phyloP scores from a whole-genome alignment of 1,140 invertebrate genomes.

The Drosophila repleta region DNA sequence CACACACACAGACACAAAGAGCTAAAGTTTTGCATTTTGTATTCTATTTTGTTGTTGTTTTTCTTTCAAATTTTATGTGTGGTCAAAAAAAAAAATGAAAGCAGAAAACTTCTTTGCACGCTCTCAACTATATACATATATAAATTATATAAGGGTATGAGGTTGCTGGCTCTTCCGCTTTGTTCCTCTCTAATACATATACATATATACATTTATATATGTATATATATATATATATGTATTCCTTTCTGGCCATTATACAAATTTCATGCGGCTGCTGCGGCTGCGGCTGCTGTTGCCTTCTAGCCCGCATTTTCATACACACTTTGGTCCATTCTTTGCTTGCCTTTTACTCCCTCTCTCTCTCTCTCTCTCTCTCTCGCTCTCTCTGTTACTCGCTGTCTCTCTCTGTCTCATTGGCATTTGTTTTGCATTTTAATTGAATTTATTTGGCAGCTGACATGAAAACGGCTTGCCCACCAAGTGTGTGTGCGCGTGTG shows the following conservation, averaged over 20 bases:
- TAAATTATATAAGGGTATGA: conserved; percentile 13
- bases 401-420: conserved; percentile 26
- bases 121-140: conserved; percentile 7
- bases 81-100: conserved; percentile 32
- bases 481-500: conserved; percentile 2
- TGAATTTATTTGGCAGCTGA: conserved; percentile 69
- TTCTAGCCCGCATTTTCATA: conserved; percentile 18
- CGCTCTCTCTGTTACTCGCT: neutral
- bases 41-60: conserved; percentile 18
- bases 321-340: conserved; percentile 7
- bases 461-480: conserved; percentile 32
- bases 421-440: conserved; percentile 77
- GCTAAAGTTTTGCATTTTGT: conserved; percentile 59
- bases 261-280: conserved; percentile 47
- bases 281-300: conserved; percentile 6
- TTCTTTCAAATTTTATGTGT: conserved; percentile 20
- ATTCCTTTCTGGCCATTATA: conserved; percentile 50
- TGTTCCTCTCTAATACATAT: neutral
- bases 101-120: conserved; percentile 13
- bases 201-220: neutral
- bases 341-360: neutral
- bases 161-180: neutral
- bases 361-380: conserved; percentile 1
- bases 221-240: conserved; percentile 2
- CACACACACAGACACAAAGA: conserved; percentile 17